A percentile compares a stretch with the other conserved stretches of the same genome.
Evolutionary conservation across 2,888 invertebrate genomes (phyloP).

Genomic region (Cheiracanthium punctorium): DNA sequence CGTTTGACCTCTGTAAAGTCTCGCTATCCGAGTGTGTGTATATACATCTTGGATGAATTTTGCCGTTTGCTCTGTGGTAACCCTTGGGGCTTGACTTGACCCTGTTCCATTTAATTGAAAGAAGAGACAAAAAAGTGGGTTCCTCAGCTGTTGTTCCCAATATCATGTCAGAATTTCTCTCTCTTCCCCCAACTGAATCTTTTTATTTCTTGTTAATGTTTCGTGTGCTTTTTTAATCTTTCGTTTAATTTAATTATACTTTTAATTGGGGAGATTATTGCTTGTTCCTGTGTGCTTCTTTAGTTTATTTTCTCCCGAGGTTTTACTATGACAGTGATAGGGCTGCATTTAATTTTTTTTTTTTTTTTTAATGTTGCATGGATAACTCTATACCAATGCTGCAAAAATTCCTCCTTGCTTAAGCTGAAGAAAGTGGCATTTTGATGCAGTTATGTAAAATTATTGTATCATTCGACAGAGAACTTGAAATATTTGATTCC

Average conservation of each 20-base stretch:
- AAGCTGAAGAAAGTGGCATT: too few relatives aligned
- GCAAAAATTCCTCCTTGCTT: too few relatives aligned
- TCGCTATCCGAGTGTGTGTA: conserved; percentile 8
- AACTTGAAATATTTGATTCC: too few relatives aligned
- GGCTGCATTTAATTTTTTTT: too few relatives aligned
- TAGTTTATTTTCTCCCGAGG: too few relatives aligned
- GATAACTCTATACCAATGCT: too few relatives aligned
- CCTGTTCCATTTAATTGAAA: conserved; percentile 64
- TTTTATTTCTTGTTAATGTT: conserved; percentile 15
- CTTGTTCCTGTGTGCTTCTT: background rate
- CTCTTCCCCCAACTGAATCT: background rate
- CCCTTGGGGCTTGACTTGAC: conserved; percentile 46
- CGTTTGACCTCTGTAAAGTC: conserved; percentile 40
- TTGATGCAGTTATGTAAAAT: too few relatives aligned
- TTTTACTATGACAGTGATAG: too few relatives aligned
- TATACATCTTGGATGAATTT: conserved; percentile 16
- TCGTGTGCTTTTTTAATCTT: conserved; percentile 5
- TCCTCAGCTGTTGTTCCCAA: conserved; percentile 45
- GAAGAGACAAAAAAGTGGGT: conserved; percentile 49
- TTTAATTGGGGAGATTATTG: background rate
- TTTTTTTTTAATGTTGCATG: too few relatives aligned
- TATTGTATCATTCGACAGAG: too few relatives aligned
- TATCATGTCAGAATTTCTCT: conserved; percentile 24
- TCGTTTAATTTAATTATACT: background rate
- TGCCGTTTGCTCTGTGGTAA: conserved; percentile 28